Evolutionary conservation across 1,140 invertebrate genomes (phyloP), one percentile per base, ranked within the genome.

Genomic region (Zaprionus nigranus): DNA sequence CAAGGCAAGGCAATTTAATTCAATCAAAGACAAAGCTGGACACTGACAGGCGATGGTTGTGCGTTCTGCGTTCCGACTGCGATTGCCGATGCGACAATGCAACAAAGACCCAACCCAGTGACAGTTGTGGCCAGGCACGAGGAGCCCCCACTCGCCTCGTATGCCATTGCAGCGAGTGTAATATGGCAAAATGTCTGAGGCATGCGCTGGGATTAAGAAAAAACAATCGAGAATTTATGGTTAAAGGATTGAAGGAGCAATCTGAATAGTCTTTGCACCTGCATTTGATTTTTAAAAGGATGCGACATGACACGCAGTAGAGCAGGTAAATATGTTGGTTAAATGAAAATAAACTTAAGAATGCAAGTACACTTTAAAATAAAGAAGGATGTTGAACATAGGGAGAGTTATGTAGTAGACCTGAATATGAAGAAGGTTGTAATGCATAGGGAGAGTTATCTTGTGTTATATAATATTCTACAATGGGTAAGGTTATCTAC

Each of bases 21-120:
- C 77, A 87, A 88, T 87, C 84, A 88, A 83, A 87, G 84, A 78
- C 83, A 78, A 78, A 80, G 80, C 83, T 77, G 54, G 57, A 78
- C 75, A 79, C 68, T 81, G 79, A 85, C 75, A 76, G 49, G 65
- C 65, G 43, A 69, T 68, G 66, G 67, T 65, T 59, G 60, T 40
- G 75, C 17, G 46, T 49, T 20, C 46, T 51, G 46, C 46, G 46
- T 22, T n/a, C 9, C 38, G 24, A 36, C 20, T 34, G 28, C 28
- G 51, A 40, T 17, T 24, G 30, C 28, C 26, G 46, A 49, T 51
- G 46, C 54, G 13, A 57, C 38, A 40, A 40, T 46, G 40, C 40
- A 46, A 46, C 40, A 46, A 46, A 46, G 40, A 46, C 3, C n/a
- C n/a, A 46, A n/a, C n/a, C 46, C 36, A 79, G 70, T 75, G 54